These are phyloP conservation scores for Onchidella celtica DNA, from an alignment of 2,888 invertebrate species.

Conservation along the genomic window DNA sequence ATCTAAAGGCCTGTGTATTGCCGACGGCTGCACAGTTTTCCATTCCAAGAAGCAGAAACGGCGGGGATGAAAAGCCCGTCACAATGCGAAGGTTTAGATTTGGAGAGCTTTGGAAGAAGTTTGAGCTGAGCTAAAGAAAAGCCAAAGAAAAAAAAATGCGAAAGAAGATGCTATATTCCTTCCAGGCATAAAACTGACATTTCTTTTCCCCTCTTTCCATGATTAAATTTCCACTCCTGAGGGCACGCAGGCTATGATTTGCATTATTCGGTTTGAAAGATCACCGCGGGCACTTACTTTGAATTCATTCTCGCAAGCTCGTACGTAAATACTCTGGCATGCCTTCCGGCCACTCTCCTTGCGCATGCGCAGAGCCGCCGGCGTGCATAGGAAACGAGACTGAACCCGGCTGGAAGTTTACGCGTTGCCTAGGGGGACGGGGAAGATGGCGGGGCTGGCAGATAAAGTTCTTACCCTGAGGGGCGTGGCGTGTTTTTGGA, in stretches of 20 bases:
- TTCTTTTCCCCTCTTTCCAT: slow-evolving; percentile 31
- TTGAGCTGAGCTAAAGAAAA: slow-evolving; percentile 6
- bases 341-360: slow-evolving; percentile 30
- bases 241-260: slow-evolving; percentile 30
- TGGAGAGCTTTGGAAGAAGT: too few species aligned
- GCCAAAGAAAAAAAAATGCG: neutral
- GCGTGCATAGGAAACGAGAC: slow-evolving; percentile 41
- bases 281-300: slow-evolving; percentile 44
- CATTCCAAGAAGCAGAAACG: too few species aligned
- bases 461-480: slow-evolving; percentile 24
- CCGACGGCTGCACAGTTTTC: too few species aligned
- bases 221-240: slow-evolving; percentile 41
- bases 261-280: slow-evolving; percentile 44
- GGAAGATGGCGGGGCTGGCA: slow-evolving; percentile 13
- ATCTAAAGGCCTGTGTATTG: too few species aligned
- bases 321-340: slow-evolving; percentile 49
- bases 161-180: neutral
- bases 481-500: slow-evolving; percentile 35
- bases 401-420: slow-evolving; percentile 34
- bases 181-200: slow-evolving; percentile 25
- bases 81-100: too few species aligned
- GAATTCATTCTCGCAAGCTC: slow-evolving; percentile 28
- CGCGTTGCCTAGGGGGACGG: slow-evolving; percentile 16
- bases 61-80: too few species aligned
- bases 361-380: slow-evolving; percentile 44